Percentiles rank a stretch among this genome's conserved stretches.
phyloP scores from a whole-genome alignment of 2,888 invertebrate genomes.

The Drosophila neonasuta region DNA sequence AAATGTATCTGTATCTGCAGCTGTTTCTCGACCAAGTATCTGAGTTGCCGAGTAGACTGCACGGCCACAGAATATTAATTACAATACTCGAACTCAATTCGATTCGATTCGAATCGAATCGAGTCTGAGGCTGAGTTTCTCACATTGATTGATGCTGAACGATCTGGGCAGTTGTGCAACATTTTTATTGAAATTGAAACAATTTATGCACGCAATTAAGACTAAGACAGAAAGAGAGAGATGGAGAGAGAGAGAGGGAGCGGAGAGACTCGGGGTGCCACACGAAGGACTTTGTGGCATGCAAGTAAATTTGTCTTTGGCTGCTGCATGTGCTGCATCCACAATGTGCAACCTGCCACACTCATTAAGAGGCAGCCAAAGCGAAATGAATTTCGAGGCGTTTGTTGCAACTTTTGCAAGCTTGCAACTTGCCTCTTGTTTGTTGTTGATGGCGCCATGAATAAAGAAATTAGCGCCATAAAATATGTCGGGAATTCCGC shows the following conservation, averaged over 20 bases:
- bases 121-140: constrained; percentile 47
- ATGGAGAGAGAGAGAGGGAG: not conserved
- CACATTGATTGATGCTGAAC: constrained; percentile 66
- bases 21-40: constrained; percentile 18
- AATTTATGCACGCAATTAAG: constrained; percentile 78
- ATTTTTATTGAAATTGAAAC: constrained; percentile 74
- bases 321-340: constrained; percentile 69
- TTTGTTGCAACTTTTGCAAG: constrained; percentile 27
- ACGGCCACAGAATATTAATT: constrained; percentile 72
- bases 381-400: constrained; percentile 44
- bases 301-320: constrained; percentile 72
- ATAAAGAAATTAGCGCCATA: constrained; percentile 72
- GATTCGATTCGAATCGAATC: constrained; percentile 20
- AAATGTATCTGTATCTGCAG: constrained; percentile 32
- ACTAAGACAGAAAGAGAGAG: constrained; percentile 32
- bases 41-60: constrained; percentile 36
- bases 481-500: constrained; percentile 54
- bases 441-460: constrained; percentile 54
- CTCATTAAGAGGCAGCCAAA: constrained; percentile 55
- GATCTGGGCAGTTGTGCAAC: constrained; percentile 61
- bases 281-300: constrained; percentile 68
- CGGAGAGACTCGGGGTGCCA: not conserved
- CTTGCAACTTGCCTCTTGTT: not conserved
- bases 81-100: constrained; percentile 44
- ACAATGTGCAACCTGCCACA: constrained; percentile 44